phyloP scores from a whole-genome alignment of 2,797 vertebrate species.

The Hydrocynus forskahlii region DNA sequence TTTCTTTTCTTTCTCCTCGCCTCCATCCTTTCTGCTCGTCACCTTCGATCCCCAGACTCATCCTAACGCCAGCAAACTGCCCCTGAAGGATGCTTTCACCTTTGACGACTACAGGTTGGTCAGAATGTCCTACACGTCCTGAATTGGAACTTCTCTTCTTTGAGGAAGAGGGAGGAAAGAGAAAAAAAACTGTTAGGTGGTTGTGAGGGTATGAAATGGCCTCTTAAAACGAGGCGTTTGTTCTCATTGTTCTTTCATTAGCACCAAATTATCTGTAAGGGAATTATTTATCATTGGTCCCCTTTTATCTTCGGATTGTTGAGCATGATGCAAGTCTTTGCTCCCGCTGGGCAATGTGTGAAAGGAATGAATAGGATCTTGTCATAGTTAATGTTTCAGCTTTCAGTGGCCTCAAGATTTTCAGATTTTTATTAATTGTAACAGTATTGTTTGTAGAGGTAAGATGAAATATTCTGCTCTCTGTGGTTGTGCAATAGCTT shows the following conservation, averaged over 20 bases:
- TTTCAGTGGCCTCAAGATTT: conserved; percentile 23
- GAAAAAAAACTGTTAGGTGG: neutral
- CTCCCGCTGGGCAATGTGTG: conserved; percentile 55
- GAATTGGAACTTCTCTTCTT: conserved; percentile 39
- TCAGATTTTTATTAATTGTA: conserved; percentile 33
- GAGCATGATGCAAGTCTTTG: conserved; percentile 62
- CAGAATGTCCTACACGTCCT: conserved; percentile 45
- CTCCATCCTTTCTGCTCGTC: conserved; percentile 50
- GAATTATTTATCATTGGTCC: conserved; percentile 67
- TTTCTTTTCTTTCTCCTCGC: conserved; percentile 19
- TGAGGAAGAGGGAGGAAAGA: neutral
- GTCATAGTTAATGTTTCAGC: conserved; percentile 45
- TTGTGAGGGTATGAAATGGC: conserved; percentile 46
- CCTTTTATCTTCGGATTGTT: conserved; percentile 60
- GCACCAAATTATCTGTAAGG: conserved; percentile 66
- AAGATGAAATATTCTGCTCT: neutral
- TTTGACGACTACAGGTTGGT: conserved; percentile 99
- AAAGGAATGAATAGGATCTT: conserved; percentile 43
- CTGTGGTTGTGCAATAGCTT: too few species aligned
- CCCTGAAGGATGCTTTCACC: conserved; percentile 97
- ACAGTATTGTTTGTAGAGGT: conserved; percentile 29
- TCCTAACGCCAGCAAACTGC: conserved; percentile 94
- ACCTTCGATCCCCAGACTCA: conserved; percentile 87
- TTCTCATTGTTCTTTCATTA: conserved; percentile 70
- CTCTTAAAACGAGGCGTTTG: conserved; percentile 60